These are phyloP conservation scores for Peromyscus nudipes DNA, from an alignment of 2,797 vertebrate genomes.

Conservation along the genomic window DNA sequence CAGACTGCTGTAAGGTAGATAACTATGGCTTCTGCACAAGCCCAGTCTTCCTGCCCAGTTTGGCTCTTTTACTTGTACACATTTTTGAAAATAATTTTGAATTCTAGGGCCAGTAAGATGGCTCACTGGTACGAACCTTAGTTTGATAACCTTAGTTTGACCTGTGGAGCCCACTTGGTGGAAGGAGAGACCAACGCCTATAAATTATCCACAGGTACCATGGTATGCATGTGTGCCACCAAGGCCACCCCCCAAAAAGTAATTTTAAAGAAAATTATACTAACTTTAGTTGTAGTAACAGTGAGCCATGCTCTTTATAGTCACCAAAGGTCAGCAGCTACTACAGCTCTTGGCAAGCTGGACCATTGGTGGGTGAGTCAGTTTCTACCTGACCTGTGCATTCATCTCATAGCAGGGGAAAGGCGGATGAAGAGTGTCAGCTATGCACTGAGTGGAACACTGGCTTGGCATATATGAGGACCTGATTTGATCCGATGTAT, in stretches of 20 bases:
- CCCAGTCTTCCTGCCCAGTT: background rate
- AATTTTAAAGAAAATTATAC: background rate
- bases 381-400: rapidly evolving
- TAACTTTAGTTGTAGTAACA: background rate
- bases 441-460: background rate
- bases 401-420: rapidly evolving
- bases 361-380: background rate
- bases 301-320: rapidly evolving
- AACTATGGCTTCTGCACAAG: too few species aligned
- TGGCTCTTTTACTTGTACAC: background rate
- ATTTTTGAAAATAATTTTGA: background rate
- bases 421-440: background rate
- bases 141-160: background rate
- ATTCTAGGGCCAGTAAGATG: background rate
- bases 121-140: background rate
- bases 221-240: background rate
- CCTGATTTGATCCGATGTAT: background rate
- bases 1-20: background rate
- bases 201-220: background rate
- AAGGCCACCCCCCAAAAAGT: background rate
- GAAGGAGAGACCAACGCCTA: background rate
- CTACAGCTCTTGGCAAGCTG: background rate
- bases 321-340: background rate
- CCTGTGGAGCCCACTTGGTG: too few species aligned
- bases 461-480: background rate